A percentile compares a stretch with the other conserved stretches of the same genome.
phyloP scores from a whole-genome alignment of 2,797 vertebrate species.

The Coranthus polyacanthus region DNA sequence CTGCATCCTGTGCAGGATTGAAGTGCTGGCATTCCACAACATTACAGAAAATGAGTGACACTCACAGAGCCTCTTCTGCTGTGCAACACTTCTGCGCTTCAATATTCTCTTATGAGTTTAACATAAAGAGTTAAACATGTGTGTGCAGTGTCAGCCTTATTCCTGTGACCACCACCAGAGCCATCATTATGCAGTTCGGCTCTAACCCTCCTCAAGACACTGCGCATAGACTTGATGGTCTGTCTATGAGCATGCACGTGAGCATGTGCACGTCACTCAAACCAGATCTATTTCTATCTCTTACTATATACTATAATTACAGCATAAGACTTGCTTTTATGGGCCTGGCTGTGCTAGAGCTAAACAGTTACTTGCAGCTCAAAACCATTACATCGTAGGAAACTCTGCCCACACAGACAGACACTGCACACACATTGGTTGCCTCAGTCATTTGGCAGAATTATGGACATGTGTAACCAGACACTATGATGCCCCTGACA shows the following conservation, averaged over 20 bases:
- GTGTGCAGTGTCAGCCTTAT: conserved; percentile 67
- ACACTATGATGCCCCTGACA: conserved; percentile 39
- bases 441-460: conserved; percentile 52
- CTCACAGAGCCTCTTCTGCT: background rate
- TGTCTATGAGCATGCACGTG: conserved; percentile 41
- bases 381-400: conserved; percentile 40
- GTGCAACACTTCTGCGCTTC: background rate
- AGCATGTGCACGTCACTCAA: conserved; percentile 60
- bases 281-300: conserved; percentile 81
- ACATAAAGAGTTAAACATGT: conserved; percentile 46
- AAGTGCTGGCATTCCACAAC: conserved; percentile 5
- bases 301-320: conserved; percentile 79
- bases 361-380: conserved; percentile 17
- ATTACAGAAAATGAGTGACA: conserved; percentile 21
- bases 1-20: background rate
- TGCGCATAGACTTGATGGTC: conserved; percentile 29
- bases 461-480: conserved; percentile 34
- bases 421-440: conserved; percentile 18
- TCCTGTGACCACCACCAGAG: conserved; percentile 58
- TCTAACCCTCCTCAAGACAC: conserved; percentile 37
- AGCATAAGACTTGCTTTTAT: conserved; percentile 69
- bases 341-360: conserved; percentile 52
- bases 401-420: conserved; percentile 36
- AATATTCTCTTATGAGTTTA: conserved; percentile 20
- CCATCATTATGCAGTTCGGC: conserved; percentile 51